A percentile compares a stretch with the other conserved stretches of the same genome.
These are phyloP conservation scores for Cyprinella venusta DNA, from an alignment of 2,797 vertebrate species.

Conservation along the genomic window DNA sequence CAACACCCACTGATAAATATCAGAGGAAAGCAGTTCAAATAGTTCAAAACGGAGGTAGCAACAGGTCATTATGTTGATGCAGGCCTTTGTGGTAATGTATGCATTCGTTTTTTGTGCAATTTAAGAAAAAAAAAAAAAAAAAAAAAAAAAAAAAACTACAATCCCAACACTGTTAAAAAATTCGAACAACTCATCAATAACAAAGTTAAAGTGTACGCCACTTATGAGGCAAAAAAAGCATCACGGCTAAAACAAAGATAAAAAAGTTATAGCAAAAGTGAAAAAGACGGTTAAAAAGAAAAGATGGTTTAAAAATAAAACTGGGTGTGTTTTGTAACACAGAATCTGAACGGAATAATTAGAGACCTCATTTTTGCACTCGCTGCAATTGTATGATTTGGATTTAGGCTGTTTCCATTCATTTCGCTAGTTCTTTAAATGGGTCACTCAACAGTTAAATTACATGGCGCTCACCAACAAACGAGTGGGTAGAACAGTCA, in stretches of 20 bases:
- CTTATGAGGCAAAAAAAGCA: slow-evolving; percentile 6
- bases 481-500: slow-evolving; percentile 24
- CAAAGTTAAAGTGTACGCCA: not conserved
- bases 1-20: slow-evolving; percentile 58
- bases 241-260: slow-evolving; percentile 6
- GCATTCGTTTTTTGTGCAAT: not conserved
- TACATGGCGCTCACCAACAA: not conserved
- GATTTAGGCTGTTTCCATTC: slow-evolving; percentile 12
- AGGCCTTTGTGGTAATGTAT: not conserved
- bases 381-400: slow-evolving; percentile 26
- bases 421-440: slow-evolving; percentile 29
- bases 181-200: slow-evolving; percentile 31
- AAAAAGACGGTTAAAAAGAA: not conserved
- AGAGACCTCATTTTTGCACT: slow-evolving; percentile 15
- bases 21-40: slow-evolving; percentile 31
- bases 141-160: not conserved
- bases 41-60: not conserved
- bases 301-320: slow-evolving; percentile 40
- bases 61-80: slow-evolving; percentile 1
- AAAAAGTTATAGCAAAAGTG: not conserved
- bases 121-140: slow-evolving; percentile 15
- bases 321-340: slow-evolving; percentile 41
- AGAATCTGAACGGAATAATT: slow-evolving; percentile 54
- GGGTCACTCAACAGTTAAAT: slow-evolving; percentile 42
- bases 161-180: slow-evolving; percentile 3